A percentile compares a stretch with the other conserved stretches of the same genome.
Conservation (phyloP, 37 sponge, comb jelly and placozoan genomes). For the Ianthella basta region DNA sequence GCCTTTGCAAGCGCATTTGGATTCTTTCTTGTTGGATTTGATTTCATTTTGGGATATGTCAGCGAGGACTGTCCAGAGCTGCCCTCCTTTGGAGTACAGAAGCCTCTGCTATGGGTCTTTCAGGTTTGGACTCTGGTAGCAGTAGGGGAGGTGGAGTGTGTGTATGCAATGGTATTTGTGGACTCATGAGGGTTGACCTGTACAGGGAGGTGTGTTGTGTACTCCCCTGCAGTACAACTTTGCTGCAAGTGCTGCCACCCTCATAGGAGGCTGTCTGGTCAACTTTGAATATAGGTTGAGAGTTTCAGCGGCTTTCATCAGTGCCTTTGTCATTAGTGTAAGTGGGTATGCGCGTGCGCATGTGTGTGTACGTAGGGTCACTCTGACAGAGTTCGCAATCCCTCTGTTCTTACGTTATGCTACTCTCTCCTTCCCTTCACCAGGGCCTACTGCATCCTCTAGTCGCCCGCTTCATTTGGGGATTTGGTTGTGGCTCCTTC, state of each 20-base stretch:
- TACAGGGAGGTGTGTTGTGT: too few relatives aligned
- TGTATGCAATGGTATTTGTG: too few relatives aligned
- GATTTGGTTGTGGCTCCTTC: neutral
- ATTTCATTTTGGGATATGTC: constrained; percentile 40
- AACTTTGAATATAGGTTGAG: constrained; percentile 77
- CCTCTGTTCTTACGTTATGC: neutral
- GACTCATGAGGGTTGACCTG: too few relatives aligned
- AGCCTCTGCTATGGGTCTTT: constrained; percentile 81
- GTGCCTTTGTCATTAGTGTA: constrained; percentile 91
- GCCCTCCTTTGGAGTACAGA: constrained; percentile 55
- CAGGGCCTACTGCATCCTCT: constrained; percentile 53
- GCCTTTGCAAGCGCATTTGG: constrained; percentile 94
- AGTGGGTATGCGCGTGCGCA: constrained; percentile 15
- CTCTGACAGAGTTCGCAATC: neutral
- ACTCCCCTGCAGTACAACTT: constrained; percentile 78
- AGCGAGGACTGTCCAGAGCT: neutral
- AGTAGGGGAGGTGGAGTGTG: too few relatives aligned
- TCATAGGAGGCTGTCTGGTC: constrained; percentile 84
- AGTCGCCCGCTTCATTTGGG: constrained; percentile 50
- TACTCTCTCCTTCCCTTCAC: neutral
- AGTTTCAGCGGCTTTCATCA: constrained; percentile 77
- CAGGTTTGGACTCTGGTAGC: constrained; percentile 39
- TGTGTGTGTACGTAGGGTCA: neutral
- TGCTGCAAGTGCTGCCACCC: constrained; percentile 93
- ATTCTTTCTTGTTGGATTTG: constrained; percentile 86